A percentile compares a stretch with the other conserved stretches of the same genome.
These are phyloP conservation scores for Chrysemys picta DNA, from an alignment of 2,113 vertebrate genomes.

Conservation along the genomic window DNA sequence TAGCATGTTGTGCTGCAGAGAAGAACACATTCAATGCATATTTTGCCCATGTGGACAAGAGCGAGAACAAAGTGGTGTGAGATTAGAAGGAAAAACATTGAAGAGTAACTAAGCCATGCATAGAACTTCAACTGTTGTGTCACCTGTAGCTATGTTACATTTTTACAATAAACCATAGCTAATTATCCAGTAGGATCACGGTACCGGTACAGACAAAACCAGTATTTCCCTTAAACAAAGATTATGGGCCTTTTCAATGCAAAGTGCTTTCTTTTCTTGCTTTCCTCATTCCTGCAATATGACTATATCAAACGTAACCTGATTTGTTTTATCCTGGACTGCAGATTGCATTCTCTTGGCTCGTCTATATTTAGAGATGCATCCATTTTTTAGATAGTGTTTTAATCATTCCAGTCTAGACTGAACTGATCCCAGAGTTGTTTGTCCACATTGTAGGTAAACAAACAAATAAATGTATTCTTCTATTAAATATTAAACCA, in stretches of 20 bases:
- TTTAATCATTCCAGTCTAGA: slow-evolving; percentile 2
- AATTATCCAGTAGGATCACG: fast-evolving
- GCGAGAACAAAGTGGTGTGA: not conserved
- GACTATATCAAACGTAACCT: not conserved
- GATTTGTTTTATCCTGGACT: slow-evolving; percentile 25
- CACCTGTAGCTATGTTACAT: not conserved
- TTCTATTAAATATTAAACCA: slow-evolving; percentile 61
- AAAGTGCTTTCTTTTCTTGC: not conserved
- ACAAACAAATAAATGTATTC: slow-evolving; percentile 48
- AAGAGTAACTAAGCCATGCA: not conserved
- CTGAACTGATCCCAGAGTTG: slow-evolving; percentile 25
- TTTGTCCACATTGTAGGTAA: slow-evolving; percentile 20
- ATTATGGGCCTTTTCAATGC: not conserved
- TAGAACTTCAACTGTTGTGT: not conserved
- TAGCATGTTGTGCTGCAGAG: too few species aligned
- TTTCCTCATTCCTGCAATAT: not conserved
- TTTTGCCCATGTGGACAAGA: not conserved
- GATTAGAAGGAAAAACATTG: not conserved
- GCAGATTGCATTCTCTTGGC: not conserved
- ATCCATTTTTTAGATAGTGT: not conserved
- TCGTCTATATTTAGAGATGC: not conserved
- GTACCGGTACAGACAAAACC: not conserved
- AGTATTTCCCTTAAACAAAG: not conserved
- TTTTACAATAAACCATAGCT: not conserved
- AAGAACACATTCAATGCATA: not conserved